Base-by-base conservation (phyloP, 2,888 invertebrate species). In the Thysanoteuthis rhombus region DNA sequence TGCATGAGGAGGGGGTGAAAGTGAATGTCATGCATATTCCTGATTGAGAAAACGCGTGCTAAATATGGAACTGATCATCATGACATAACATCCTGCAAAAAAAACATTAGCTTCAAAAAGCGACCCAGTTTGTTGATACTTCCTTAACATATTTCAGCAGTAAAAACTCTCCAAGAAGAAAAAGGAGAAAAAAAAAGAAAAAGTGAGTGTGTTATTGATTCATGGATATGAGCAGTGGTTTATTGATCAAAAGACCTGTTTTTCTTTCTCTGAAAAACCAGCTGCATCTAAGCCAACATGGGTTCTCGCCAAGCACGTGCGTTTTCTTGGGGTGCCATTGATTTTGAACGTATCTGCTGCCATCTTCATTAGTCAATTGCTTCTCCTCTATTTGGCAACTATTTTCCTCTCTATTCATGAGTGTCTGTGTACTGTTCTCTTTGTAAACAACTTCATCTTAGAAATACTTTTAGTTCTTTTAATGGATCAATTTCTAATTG, bases 271-370 rank as follows among this genome's bases (percentile, higher is more conserved):
- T 75, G 75, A n/a, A 75, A 75, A 75, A 75, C n/a, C 75, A 75
- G 75, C 75, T 75, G 75, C 75, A 75, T 75, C 75, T n/a, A n/a
- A 75, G 75, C 75, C 75, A 75, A 75, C n/a, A 75, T 75, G 75
- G 75, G n/a, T n/a, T 75, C 75, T n/a, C 36, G 75, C 75, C 75
- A 75, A 75, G n/a, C 75, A 75, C 10, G 75, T 75, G 75, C 75
- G n/a, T n/a, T 75, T 75, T 19, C 75, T 36, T 36, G 75, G 75
- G n/a, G 12, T 75, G n/a, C n/a, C 75, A 75, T 75, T 75, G 75
- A 75, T 75, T 75, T 75, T 75, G 36, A 75, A 36, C n/a, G 75
- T 75, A 75, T 75, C 75, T 75, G 75, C 19, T 75, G 75, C 75
- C 75, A 75, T 75, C n/a, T 75, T 75, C 75, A 36, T 75, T 75